These are phyloP conservation scores for Genyomyrus donnyi DNA, from an alignment of 2,113 vertebrate species.

Conservation along the genomic window DNA sequence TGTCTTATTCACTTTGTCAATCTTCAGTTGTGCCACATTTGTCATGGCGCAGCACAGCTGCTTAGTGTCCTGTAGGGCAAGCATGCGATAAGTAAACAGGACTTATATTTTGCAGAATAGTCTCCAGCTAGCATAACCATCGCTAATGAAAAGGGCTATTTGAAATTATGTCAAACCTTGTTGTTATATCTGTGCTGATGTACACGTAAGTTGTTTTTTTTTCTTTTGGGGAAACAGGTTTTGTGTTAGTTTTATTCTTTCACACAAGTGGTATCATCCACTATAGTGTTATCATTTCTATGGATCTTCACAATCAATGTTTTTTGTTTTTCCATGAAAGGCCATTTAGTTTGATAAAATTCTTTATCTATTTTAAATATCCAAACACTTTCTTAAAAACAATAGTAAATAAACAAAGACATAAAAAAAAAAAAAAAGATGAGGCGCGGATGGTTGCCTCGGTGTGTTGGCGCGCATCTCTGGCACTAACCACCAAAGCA, in stretches of 20 bases:
- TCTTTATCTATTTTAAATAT: not conserved
- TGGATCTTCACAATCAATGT: not conserved
- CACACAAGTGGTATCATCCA: not conserved
- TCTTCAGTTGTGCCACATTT: not conserved
- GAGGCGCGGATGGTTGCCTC: too few species aligned
- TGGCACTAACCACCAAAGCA: too few species aligned
- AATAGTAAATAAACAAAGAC: not conserved
- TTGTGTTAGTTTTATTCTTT: not conserved
- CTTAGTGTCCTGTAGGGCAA: not conserved
- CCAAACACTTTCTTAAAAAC: not conserved
- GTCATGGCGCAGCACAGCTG: conserved; percentile 5
- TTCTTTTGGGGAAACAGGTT: not conserved
- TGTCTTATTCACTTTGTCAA: conserved; percentile 12
- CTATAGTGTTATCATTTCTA: not conserved
- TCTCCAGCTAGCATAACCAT: not conserved
- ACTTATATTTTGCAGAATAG: not conserved
- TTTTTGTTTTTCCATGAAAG: not conserved
- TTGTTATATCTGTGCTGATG: not conserved
- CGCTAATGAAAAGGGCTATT: not conserved
- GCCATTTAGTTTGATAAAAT: not conserved
- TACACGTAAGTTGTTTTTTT: not conserved
- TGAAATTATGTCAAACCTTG: not conserved
- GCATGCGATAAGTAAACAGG: not conserved
- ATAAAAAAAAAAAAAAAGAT: too few species aligned
- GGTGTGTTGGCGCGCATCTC: too few species aligned